Evolutionary conservation across 2,797 vertebrate genomes (phyloP), one percentile per base, ranked within the genome.

Genomic region (Podarcis lilfordi): DNA sequence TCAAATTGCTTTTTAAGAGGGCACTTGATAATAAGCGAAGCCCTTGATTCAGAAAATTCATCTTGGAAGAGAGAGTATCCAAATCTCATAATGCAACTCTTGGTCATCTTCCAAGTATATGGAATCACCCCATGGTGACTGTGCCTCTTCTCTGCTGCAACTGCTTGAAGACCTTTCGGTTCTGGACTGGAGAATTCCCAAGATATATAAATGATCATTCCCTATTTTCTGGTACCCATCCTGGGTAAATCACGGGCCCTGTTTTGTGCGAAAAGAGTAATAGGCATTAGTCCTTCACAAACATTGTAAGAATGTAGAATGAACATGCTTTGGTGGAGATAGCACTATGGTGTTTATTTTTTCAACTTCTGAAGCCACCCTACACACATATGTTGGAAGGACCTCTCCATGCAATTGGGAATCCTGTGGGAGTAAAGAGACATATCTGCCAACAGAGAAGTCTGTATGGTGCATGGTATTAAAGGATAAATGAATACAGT

Each of bases 1-100:
- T 75, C 13, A 35, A 88, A 80, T 86, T 88, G 23, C 55, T 78
- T 71, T 83, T 83, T 32, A 85, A 78, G 59, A 23, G 78, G 85
- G 69, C 71, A 35, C 80, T 93, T 78, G 40, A 92, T 87, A 3
- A 50, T 2, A 4, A 0, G 74, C 29, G 8, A 88, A 40, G 78
- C 91, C 92, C 89, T 85, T 40, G 72, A 29, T 88, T 81, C 86
- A 15, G 89, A 83, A 43, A 85, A 64, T 88, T 80, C 19, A 45
- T 3, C 19, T 77, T 77, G 86, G 35, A 91, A 93, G 88, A n/a
- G 69, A 25, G 45, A 45, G 82, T 29, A 79, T 35, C 40, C 84
- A 78, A 75, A 64, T 95, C 91, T 87, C 72, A 90, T 86, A 90
- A 23, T 88, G 32, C 2, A 91, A 27, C 1, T 23, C 32, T 84